phyloP scores from a whole-genome alignment of 2,113 vertebrate species.

The Chionis minor region DNA sequence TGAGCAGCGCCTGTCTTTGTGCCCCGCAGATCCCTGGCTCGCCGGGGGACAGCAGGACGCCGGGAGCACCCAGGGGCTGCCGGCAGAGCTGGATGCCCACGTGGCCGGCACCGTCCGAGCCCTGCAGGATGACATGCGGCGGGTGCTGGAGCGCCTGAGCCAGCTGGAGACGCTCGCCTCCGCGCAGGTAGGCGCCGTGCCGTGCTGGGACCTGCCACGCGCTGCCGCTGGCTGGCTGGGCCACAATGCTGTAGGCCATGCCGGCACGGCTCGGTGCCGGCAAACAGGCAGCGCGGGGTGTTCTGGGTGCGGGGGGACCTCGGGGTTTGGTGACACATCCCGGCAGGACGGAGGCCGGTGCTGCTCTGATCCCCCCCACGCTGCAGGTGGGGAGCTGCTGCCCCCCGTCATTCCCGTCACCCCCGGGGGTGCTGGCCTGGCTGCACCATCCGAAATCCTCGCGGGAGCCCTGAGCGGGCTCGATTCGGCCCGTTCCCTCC shows the following conservation, averaged over 20 bases:
- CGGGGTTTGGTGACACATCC: rapidly evolving
- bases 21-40: background rate
- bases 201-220: rapidly evolving
- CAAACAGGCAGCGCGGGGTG: background rate
- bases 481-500: rapidly evolving
- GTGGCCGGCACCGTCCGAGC: conserved; percentile 79
- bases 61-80: background rate
- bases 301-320: rapidly evolving
- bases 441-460: rapidly evolving
- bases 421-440: rapidly evolving
- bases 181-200: conserved; percentile 66
- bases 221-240: background rate
- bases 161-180: conserved; percentile 77
- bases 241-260: rapidly evolving
- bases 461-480: rapidly evolving
- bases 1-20: background rate
- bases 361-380: rapidly evolving
- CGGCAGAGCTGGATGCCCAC: conserved; percentile 71
- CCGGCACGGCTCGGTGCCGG: background rate
- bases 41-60: rapidly evolving
- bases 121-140: conserved; percentile 85
- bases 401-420: rapidly evolving
- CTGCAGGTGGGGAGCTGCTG: background rate
- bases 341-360: rapidly evolving
- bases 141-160: conserved; percentile 81